Evolutionary conservation across 2,113 vertebrate genomes (phyloP).

Genomic region (Arvicanthis niloticus): DNA sequence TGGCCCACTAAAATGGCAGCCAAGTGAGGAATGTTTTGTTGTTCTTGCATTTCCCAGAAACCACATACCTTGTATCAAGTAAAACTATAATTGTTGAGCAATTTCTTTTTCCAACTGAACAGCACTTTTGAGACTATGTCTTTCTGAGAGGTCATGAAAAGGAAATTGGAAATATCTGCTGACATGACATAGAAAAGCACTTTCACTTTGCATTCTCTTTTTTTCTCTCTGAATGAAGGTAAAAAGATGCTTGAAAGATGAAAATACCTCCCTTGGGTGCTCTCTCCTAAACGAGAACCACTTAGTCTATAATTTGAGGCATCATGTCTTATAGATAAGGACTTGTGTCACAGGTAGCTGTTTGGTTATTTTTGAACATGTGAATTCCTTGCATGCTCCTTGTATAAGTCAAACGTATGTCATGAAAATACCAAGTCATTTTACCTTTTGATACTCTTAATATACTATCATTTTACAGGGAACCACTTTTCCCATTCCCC

Average conservation of each 20-base stretch:
- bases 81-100: conserved; percentile 72
- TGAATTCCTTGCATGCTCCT: background rate
- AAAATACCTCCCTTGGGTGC: conserved; percentile 45
- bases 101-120: conserved; percentile 73
- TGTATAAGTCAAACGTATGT: background rate
- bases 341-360: conserved; percentile 14
- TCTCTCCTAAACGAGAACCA: conserved; percentile 17
- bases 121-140: conserved; percentile 74
- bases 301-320: conserved; percentile 6
- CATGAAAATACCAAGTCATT: background rate
- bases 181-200: conserved; percentile 23
- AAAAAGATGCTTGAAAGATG: conserved; percentile 45
- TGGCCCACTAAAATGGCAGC: conserved; percentile 61
- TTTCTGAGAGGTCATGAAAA: conserved; percentile 67
- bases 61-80: conserved; percentile 64
- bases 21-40: conserved; percentile 52
- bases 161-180: conserved; percentile 78
- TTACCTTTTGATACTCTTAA: conserved; percentile 10
- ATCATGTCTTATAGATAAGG: conserved; percentile 47
- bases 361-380: conserved; percentile 38
- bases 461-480: background rate
- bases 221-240: conserved; percentile 58
- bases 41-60: conserved; percentile 59
- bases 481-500: background rate
- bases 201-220: conserved; percentile 68